A percentile compares a stretch with the other conserved stretches of the same genome.
Conservation (phyloP, 2,797 vertebrate genomes). For the Petrocephalus schoutedeni region DNA sequence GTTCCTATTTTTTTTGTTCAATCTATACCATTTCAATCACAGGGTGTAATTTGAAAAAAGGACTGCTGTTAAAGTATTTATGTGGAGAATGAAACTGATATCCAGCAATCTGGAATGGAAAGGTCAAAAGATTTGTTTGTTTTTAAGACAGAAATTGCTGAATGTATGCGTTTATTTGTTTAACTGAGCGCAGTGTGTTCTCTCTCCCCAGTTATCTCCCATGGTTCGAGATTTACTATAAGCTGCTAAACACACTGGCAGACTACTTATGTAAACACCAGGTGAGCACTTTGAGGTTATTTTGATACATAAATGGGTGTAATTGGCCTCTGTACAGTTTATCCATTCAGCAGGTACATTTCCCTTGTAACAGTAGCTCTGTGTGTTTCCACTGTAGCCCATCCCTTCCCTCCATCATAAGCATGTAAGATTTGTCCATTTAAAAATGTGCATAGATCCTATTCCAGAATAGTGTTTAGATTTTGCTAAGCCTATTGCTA, state of each 20-base stretch:
- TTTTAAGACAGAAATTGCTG: slow-evolving; percentile 1
- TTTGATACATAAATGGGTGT: slow-evolving; percentile 19
- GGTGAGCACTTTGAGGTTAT: slow-evolving; percentile 60
- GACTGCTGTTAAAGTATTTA: neutral
- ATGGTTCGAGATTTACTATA: slow-evolving; percentile 98
- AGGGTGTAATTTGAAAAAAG: neutral
- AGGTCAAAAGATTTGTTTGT: neutral
- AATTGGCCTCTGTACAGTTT: neutral
- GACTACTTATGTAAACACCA: slow-evolving; percentile 91
- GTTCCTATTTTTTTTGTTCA: neutral
- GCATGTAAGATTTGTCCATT: neutral
- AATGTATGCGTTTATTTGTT: slow-evolving; percentile 3
- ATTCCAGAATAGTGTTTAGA: neutral
- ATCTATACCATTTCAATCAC: neutral
- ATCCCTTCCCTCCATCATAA: neutral
- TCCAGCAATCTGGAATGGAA: neutral
- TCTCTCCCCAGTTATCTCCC: slow-evolving; percentile 80
- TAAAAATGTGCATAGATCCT: neutral
- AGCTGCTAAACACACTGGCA: slow-evolving; percentile 91
- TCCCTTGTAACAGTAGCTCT: neutral
- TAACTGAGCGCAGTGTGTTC: slow-evolving; percentile 12
- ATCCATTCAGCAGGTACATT: neutral
- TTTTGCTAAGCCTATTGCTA: neutral
- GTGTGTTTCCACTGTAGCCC: neutral
- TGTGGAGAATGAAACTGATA: neutral